Percentiles rank a stretch among this genome's conserved stretches.
Evolutionary conservation across 1,140 invertebrate genomes (phyloP).

Genomic region (Tetramorium alpestre): DNA sequence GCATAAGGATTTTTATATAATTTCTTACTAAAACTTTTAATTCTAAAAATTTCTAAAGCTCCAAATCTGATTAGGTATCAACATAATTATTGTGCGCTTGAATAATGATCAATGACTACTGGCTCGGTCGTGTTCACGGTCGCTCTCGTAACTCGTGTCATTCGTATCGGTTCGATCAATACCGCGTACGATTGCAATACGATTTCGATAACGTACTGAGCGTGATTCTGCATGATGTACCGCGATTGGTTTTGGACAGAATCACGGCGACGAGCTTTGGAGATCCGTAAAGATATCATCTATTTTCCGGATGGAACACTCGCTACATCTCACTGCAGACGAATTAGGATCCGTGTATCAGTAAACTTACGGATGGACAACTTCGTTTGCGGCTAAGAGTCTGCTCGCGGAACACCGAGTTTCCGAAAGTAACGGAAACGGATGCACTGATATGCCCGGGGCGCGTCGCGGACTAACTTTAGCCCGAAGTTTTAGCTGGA

Average conservation of each 20-base stretch:
- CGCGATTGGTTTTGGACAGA: background rate
- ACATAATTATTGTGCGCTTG: background rate
- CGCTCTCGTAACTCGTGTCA: background rate
- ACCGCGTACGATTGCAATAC: background rate
- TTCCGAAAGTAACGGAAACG: constrained; percentile 28
- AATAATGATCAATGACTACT: background rate
- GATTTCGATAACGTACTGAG: background rate
- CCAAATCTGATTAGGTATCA: background rate
- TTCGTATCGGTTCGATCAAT: background rate
- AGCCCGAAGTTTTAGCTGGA: background rate
- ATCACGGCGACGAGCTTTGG: background rate
- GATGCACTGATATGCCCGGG: background rate
- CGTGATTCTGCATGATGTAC: background rate
- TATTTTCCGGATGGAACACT: background rate
- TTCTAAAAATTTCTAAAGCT: background rate
- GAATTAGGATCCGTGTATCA: constrained; percentile 26
- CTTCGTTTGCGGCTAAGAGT: constrained; percentile 43
- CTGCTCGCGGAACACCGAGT: constrained; percentile 5
- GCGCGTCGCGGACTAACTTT: constrained; percentile 9
- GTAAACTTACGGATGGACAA: constrained; percentile 19
- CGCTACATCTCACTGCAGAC: background rate
- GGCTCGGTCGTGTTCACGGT: background rate
- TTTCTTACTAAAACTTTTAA: background rate
- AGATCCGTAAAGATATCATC: background rate
- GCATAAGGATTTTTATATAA: background rate